Percentiles rank a stretch among this genome's conserved stretches.
phyloP scores from a whole-genome alignment of 2,113 vertebrate genomes.

The Chamaea fasciata region DNA sequence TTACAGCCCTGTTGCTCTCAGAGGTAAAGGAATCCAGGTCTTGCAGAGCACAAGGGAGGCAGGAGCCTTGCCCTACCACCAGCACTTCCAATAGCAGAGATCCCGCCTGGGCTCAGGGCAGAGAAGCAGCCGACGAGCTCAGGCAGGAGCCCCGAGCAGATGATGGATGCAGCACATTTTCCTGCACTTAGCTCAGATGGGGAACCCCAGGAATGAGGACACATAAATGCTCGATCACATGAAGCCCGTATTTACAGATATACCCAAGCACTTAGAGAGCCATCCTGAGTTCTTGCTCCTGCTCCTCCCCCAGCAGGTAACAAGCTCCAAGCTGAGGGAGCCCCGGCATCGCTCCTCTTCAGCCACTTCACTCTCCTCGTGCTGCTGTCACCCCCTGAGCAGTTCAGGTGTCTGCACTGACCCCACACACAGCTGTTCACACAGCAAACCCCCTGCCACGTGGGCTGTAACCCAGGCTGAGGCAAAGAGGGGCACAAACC shows the following conservation, averaged over 20 bases:
- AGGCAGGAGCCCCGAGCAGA: neutral
- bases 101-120: neutral
- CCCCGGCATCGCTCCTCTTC: accelerated
- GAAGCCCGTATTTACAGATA: neutral
- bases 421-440: neutral
- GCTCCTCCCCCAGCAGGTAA: neutral
- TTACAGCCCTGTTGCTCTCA: neutral
- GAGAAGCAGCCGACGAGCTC: neutral
- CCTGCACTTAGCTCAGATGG: neutral
- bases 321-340: neutral
- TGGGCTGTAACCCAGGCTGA: neutral
- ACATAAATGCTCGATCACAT: neutral
- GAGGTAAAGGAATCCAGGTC: neutral
- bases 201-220: neutral
- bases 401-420: neutral
- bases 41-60: neutral
- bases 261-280: neutral
- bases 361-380: accelerated
- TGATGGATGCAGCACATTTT: neutral
- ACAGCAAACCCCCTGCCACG: neutral
- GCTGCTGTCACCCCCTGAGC: neutral
- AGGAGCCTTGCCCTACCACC: neutral
- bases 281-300: neutral
- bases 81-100: neutral
- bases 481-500: neutral